Percentiles rank a stretch among this genome's conserved stretches.
phyloP scores from a whole-genome alignment of 2,113 vertebrate species.

The Myotis brandtii region DNA sequence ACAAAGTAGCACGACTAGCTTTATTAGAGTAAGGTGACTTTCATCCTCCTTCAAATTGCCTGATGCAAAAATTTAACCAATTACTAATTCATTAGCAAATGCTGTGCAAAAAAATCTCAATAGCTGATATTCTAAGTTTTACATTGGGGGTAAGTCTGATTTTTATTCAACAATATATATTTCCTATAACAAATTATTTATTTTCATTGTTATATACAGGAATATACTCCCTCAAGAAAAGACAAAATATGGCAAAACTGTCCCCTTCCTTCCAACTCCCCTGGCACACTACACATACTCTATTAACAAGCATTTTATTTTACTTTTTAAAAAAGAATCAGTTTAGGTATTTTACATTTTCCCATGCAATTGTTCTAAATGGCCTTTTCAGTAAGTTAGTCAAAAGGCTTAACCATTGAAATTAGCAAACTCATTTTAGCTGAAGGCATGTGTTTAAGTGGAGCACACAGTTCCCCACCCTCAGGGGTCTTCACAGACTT shows the following conservation, averaged over 20 bases:
- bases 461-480: background rate
- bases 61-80: slow-evolving; percentile 13
- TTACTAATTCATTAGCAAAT: slow-evolving; percentile 28
- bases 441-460: background rate
- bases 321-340: background rate
- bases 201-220: background rate
- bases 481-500: background rate
- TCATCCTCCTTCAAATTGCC: background rate
- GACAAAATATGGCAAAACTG: background rate
- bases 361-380: background rate
- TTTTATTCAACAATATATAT: background rate
- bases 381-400: slow-evolving; percentile 10
- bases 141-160: background rate
- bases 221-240: background rate
- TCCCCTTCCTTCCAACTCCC: no score
- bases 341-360: slow-evolving; percentile 25
- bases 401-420: slow-evolving; percentile 38
- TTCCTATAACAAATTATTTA: background rate
- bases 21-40: slow-evolving; percentile 47
- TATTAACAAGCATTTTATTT: slow-evolving; percentile 26
- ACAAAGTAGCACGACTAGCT: background rate
- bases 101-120: background rate
- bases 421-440: slow-evolving; percentile 3
- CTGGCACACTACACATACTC: background rate
- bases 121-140: background rate